A percentile compares a stretch with the other conserved stretches of the same genome.
phyloP scores from a whole-genome alignment of 92 coral and sea anemone genomes.

The Galaxea fascicularis region DNA sequence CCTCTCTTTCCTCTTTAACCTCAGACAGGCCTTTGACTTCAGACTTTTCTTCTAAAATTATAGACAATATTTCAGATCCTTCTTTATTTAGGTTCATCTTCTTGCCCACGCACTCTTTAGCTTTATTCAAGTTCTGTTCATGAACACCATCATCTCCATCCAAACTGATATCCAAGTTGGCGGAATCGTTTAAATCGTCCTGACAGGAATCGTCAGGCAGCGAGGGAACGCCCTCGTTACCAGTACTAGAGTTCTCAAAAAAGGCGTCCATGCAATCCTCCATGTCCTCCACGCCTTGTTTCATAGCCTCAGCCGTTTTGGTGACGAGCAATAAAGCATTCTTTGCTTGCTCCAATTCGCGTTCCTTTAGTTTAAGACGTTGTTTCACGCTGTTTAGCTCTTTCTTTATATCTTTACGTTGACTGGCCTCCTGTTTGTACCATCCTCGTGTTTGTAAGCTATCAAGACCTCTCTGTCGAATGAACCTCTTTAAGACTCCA shows the following conservation, averaged over 20 bases:
- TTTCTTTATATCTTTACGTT: constrained; percentile 2
- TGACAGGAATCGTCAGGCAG: not conserved
- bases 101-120: not conserved
- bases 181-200: not conserved
- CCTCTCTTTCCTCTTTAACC: not conserved
- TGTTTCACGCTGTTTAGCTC: not conserved
- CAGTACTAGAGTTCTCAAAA: not conserved
- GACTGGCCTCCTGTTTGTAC: no score
- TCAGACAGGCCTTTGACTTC: not conserved
- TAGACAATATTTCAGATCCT: not conserved
- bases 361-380: not conserved
- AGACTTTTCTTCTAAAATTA: not conserved
- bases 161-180: not conserved
- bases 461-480: constrained; percentile 22
- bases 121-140: not conserved
- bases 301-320: not conserved
- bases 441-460: not conserved
- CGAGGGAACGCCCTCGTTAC: not conserved
- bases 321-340: not conserved
- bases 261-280: not conserved
- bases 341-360: not conserved
- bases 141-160: not conserved
- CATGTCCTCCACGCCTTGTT: not conserved
- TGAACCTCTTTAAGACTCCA: not conserved
- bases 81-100: not conserved